A percentile compares a stretch with the other conserved stretches of the same genome.
These are phyloP conservation scores for Campoletis sonorensis DNA, from an alignment of 1,140 invertebrate genomes.

Conservation along the genomic window DNA sequence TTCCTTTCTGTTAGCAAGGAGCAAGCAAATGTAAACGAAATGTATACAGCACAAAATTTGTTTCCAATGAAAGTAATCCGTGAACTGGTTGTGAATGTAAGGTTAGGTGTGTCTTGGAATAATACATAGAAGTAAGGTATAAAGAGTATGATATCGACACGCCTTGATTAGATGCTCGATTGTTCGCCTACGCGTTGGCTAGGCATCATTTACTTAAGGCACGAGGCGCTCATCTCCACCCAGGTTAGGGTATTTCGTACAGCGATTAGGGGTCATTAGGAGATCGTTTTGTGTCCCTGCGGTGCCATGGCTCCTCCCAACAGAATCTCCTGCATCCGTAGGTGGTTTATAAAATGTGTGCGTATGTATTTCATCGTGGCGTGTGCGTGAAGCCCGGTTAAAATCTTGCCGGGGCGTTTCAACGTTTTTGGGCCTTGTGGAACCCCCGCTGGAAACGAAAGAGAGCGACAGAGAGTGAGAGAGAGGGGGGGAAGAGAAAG, in stretches of 20 bases:
- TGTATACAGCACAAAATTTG: background rate
- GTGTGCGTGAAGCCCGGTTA: slow-evolving; percentile 14
- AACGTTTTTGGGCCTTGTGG: slow-evolving; percentile 62
- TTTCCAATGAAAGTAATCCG: background rate
- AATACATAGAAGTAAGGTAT: background rate
- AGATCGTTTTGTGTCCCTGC: slow-evolving; percentile 61
- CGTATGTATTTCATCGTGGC: slow-evolving; percentile 13
- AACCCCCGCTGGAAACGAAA: slow-evolving; percentile 38
- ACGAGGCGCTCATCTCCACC: slow-evolving; percentile 25
- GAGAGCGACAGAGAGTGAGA: background rate
- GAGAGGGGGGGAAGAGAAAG: background rate
- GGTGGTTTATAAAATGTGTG: slow-evolving; percentile 34
- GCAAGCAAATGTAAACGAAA: background rate
- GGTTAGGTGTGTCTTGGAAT: slow-evolving; percentile 1
- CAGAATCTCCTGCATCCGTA: slow-evolving; percentile 45
- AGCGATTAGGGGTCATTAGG: slow-evolving; percentile 69
- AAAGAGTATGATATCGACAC: slow-evolving; percentile 33
- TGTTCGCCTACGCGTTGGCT: slow-evolving; percentile 54
- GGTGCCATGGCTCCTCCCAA: slow-evolving; percentile 55
- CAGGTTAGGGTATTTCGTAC: slow-evolving; percentile 61
- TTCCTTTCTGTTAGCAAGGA: too few species aligned
- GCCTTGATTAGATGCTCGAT: slow-evolving; percentile 40
- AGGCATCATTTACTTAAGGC: slow-evolving; percentile 66
- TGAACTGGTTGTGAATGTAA: slow-evolving; percentile 9
- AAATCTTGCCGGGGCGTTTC: slow-evolving; percentile 50